These are phyloP conservation scores for Lamellibrachia columna DNA, from an alignment of 2,888 invertebrate genomes.

Conservation along the genomic window DNA sequence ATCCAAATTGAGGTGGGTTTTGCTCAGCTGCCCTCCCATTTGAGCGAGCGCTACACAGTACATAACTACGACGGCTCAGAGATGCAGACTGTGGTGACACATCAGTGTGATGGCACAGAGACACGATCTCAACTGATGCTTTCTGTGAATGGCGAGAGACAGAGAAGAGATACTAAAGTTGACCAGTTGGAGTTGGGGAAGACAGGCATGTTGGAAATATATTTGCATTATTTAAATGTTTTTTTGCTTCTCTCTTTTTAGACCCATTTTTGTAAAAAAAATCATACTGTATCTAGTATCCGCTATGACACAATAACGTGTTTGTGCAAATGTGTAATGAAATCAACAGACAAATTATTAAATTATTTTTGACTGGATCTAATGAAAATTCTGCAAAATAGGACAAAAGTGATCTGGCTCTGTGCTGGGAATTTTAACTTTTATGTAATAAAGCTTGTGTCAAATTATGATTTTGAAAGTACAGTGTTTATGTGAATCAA, in stretches of 20 bases:
- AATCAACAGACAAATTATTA: too few species aligned
- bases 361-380: too few species aligned
- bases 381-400: too few species aligned
- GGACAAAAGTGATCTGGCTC: too few species aligned
- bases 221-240: neutral
- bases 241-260: neutral
- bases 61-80: conserved; percentile 61
- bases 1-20: conserved; percentile 60
- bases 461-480: too few species aligned
- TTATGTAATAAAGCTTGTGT: too few species aligned
- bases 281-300: too few species aligned
- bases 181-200: conserved; percentile 36
- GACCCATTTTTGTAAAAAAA: too few species aligned
- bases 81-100: conserved; percentile 51
- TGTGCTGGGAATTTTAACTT: too few species aligned
- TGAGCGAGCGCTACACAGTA: conserved; percentile 53
- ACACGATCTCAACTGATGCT: conserved; percentile 50
- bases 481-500: too few species aligned
- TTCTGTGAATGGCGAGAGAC: conserved; percentile 42
- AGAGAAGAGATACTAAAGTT: conserved; percentile 17
- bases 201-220: conserved; percentile 26
- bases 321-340: too few species aligned
- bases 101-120: conserved; percentile 50
- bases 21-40: conserved; percentile 47
- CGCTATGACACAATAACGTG: too few species aligned